These are phyloP conservation scores for Eristalis arbustorum DNA, from an alignment of 2,888 invertebrate genomes.

Conservation along the genomic window DNA sequence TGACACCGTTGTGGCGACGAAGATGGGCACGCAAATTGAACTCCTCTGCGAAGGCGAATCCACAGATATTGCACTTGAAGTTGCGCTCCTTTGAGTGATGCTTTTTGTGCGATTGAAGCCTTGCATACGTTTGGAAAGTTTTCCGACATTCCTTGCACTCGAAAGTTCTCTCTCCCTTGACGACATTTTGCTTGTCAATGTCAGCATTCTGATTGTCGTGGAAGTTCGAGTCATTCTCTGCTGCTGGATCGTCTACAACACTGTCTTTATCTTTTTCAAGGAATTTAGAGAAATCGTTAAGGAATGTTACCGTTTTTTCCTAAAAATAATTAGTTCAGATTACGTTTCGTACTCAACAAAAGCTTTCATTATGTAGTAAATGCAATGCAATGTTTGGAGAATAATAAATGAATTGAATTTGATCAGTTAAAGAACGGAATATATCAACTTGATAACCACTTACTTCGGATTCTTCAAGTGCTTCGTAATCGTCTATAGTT, in stretches of 20 bases:
- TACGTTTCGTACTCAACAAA: constrained; percentile 18
- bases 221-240: constrained; percentile 5
- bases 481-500: constrained; percentile 40
- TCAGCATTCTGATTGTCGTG: background rate
- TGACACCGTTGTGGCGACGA: constrained; percentile 60
- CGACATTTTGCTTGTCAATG: background rate
- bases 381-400: constrained; percentile 12
- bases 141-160: constrained; percentile 49
- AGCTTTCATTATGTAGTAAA: background rate
- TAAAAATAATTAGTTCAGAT: constrained; percentile 46
- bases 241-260: constrained; percentile 4
- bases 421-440: background rate
- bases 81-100: constrained; percentile 56
- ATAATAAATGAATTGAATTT: constrained; percentile 41
- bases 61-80: constrained; percentile 67
- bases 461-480: constrained; percentile 44
- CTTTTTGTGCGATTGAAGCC: constrained; percentile 23
- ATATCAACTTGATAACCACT: background rate
- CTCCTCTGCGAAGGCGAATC: constrained; percentile 58
- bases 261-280: constrained; percentile 51
- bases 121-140: constrained; percentile 14
- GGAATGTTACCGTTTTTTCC: constrained; percentile 55
- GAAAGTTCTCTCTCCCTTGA: background rate
- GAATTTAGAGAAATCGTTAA: constrained; percentile 57
- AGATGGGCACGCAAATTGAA: constrained; percentile 67